A percentile compares a stretch with the other conserved stretches of the same genome.
Conservation (phyloP, 1,140 invertebrate species). For the Asobara japonica region DNA sequence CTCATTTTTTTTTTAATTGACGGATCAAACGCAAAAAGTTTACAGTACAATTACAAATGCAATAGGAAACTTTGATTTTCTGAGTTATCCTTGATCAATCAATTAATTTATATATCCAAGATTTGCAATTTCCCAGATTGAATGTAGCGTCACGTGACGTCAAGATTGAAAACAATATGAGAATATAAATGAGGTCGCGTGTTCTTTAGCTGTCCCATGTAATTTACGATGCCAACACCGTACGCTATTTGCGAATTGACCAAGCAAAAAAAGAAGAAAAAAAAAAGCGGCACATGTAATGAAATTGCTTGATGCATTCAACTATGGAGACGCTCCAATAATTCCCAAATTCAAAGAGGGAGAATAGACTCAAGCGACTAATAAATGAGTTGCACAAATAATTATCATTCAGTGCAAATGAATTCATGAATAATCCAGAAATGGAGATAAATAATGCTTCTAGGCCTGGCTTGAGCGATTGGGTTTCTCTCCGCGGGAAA, state of each 20-base stretch:
- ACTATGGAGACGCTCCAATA: background rate
- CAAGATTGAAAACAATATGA: background rate
- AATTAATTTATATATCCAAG: background rate
- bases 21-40: no score
- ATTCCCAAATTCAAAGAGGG: background rate
- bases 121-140: background rate
- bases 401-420: background rate
- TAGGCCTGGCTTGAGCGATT: background rate
- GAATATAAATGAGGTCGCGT: conserved; percentile 1
- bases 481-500: conserved; percentile 16
- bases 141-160: background rate
- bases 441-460: background rate
- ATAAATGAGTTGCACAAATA: background rate
- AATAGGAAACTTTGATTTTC: no score
- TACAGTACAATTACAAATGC: no score
- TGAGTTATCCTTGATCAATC: no score
- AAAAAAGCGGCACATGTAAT: background rate
- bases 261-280: conserved; percentile 1
- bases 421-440: background rate
- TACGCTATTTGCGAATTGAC: background rate
- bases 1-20: no score
- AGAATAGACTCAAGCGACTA: background rate
- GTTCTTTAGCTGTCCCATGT: background rate
- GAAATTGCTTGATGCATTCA: background rate
- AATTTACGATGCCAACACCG: background rate